These are phyloP conservation scores for Sanderia malayensis DNA, from an alignment of 30 jellyfish, hydroid and myxozoan species.

Conservation along the genomic window DNA sequence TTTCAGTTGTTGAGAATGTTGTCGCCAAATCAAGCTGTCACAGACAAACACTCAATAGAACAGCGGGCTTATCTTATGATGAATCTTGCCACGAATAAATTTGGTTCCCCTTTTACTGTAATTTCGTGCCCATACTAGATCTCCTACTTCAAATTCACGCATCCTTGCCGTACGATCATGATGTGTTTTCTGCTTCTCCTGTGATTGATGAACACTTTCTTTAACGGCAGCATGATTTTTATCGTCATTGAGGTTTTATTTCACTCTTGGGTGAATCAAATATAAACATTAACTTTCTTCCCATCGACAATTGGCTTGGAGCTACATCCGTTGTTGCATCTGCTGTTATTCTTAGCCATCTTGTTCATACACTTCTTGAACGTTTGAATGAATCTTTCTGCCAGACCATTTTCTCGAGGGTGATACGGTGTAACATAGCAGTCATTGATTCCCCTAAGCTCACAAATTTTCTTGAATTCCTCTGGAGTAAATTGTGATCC, in stretches of 20 bases:
- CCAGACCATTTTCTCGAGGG: constrained; percentile 55
- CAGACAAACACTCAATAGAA: constrained; percentile 53
- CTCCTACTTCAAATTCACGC: constrained; percentile 44
- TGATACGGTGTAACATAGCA: constrained; percentile 62
- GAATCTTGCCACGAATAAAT: constrained; percentile 56
- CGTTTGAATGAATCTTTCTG: constrained; percentile 44
- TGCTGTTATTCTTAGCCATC: constrained; percentile 47
- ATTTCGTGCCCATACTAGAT: constrained; percentile 47
- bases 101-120: constrained; percentile 52
- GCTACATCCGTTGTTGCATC: constrained; percentile 54
- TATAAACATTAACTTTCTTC: constrained; percentile 53
- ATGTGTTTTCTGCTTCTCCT: constrained; percentile 39
- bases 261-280: constrained; percentile 44
- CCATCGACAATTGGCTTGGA: constrained; percentile 59
- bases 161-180: constrained; percentile 16
- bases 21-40: constrained; percentile 48
- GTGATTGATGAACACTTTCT: constrained; percentile 35
- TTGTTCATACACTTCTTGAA: constrained; percentile 51
- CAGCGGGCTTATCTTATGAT: constrained; percentile 50
- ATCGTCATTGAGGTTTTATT: constrained; percentile 37
- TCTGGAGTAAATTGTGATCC: constrained; percentile 62
- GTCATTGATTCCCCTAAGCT: constrained; percentile 60
- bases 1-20: constrained; percentile 54
- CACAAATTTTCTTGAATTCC: constrained; percentile 53
- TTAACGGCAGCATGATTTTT: constrained; percentile 38